Base-by-base conservation (phyloP, 2,113 vertebrate genomes). In the Mirounga angustirostris region DNA sequence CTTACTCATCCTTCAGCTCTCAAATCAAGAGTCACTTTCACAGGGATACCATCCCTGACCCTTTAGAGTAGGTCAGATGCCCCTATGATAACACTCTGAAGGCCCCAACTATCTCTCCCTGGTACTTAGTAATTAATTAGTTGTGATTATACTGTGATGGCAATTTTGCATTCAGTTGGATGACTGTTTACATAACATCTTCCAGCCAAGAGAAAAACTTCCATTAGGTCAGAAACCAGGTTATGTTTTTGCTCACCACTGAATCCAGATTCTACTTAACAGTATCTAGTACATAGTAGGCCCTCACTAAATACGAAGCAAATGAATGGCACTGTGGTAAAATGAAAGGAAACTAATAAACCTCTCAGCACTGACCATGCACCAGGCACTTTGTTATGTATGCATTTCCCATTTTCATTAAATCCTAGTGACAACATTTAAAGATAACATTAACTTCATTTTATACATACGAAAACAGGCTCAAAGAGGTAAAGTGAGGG, bases 201-300 rank as follows among this genome's bases (percentile, higher is more conserved):
- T 78, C 54, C 50, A 33, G 56, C 65, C 73, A 93, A 86, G n/a
- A 79, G 28, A 89, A 81, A 36, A 85, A 76, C 14, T 33, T 81
- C 73, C 67, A 52, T 83, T 87, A 74, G 67, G 73, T 91, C 89
- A 91, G 43, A 97, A 85, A 89, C 36, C 76, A 96, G n/a, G 46
- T 73, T 73, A 59, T 63, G 43, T 11, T 85, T 82, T 79, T 65
- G 33, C n/a, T 91, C 59, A 89, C 7, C 46, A 95, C 43, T 85
- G 6, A 52, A 89, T 14, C 50, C 22, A 95, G 52, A 14, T 50
- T 79, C 92, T 80, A 93, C 28, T 71, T 96, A 50, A 67, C 21
- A 80, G 11, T 12, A 11, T 61, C 69, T 90, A 65, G 30, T 50
- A 69, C 33, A 22, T 0, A 63, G 40, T 2, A 61, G 12, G 19